phyloP scores from a whole-genome alignment of 2,888 invertebrate species.

The Drosophila infuscata region DNA sequence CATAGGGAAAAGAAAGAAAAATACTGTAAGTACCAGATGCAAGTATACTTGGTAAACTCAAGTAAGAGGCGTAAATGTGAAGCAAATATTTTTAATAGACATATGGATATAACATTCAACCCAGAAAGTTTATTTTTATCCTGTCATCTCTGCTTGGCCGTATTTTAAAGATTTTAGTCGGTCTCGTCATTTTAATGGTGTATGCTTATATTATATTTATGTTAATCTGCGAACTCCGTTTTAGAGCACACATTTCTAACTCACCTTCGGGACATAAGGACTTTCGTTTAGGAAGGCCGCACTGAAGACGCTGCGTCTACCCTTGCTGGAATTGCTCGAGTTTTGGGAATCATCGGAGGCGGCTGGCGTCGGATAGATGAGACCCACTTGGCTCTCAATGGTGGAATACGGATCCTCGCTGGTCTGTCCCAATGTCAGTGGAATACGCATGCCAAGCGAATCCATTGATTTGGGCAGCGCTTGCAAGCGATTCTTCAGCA shows the following conservation, averaged over 20 bases:
- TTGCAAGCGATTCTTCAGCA: slow-evolving; percentile 90
- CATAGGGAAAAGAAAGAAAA: background rate
- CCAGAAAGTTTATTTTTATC: background rate
- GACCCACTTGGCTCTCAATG: slow-evolving; percentile 84
- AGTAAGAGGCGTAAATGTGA: background rate
- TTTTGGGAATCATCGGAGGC: slow-evolving; percentile 80
- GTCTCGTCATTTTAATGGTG: too few species aligned
- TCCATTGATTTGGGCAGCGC: slow-evolving; percentile 85
- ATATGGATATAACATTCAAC: background rate
- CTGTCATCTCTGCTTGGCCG: background rate
- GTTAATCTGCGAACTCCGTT: too few species aligned
- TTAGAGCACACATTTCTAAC: background rate
- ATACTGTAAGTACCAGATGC: background rate
- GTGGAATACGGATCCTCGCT: slow-evolving; percentile 85
- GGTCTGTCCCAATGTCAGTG: slow-evolving; percentile 73
- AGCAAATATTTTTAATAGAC: background rate
- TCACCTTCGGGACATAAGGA: slow-evolving; percentile 84
- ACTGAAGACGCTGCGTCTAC: slow-evolving; percentile 79
- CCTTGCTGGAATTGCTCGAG: slow-evolving; percentile 79
- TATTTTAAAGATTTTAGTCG: too few species aligned
- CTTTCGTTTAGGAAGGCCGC: slow-evolving; percentile 81
- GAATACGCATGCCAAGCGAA: slow-evolving; percentile 77
- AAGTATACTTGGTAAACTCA: background rate
- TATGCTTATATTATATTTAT: too few species aligned
- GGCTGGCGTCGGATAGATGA: slow-evolving; percentile 83